Conservation (phyloP, 2,797 vertebrate species). For the Manis javanica region DNA sequence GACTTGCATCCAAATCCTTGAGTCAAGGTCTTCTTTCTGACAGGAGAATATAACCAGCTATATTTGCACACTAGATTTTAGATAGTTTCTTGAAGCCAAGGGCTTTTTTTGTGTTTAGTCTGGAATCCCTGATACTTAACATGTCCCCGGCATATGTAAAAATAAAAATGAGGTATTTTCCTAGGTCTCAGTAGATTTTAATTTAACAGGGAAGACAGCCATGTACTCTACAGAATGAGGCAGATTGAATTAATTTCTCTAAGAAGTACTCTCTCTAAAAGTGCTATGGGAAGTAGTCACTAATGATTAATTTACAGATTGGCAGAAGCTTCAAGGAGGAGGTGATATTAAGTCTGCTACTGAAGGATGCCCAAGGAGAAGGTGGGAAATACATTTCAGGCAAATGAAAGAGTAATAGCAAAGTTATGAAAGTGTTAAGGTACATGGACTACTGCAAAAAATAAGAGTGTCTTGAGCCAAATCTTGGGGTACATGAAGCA, state of each 20-base stretch:
- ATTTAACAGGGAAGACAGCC: background rate
- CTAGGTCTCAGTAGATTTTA: conserved; percentile 3
- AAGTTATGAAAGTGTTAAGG: background rate
- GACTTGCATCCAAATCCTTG: background rate
- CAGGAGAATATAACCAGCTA: background rate
- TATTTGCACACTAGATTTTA: background rate
- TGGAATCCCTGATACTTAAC: background rate
- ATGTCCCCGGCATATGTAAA: background rate
- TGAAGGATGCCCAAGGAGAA: background rate
- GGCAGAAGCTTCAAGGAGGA: background rate
- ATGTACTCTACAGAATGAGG: background rate
- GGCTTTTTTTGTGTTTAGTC: background rate
- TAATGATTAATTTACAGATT: background rate
- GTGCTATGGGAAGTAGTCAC: background rate
- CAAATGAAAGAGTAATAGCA: background rate
- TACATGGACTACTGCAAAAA: background rate
- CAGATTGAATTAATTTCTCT: background rate
- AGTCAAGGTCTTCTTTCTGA: conserved; percentile 10
- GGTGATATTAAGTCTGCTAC: background rate
- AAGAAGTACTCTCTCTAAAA: background rate
- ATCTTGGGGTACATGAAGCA: background rate
- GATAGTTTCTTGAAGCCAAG: background rate
- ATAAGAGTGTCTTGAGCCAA: background rate
- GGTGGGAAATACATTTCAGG: background rate
- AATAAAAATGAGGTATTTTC: background rate